Percentiles rank a stretch among this genome's conserved stretches.
Conservation (phyloP, 2,888 invertebrate genomes). For the Leptopterna dolabrata region DNA sequence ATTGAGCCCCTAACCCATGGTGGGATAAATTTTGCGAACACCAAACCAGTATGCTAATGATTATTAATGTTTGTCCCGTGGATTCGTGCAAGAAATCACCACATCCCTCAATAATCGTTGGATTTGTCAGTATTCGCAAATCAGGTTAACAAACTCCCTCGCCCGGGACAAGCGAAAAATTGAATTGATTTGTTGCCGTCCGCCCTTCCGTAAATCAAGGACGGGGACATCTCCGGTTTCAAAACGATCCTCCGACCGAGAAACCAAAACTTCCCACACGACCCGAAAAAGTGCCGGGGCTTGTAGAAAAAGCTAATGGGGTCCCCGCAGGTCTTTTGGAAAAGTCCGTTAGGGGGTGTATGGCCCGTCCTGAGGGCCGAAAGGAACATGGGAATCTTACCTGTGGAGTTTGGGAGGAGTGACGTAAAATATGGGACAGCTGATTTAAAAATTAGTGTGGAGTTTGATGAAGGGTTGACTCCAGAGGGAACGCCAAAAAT, state of each 20-base stretch:
- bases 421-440: slow-evolving; percentile 39
- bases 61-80: no score
- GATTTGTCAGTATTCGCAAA: background rate
- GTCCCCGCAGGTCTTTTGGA: no score
- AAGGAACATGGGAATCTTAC: background rate
- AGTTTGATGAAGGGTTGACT: background rate
- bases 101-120: no score
- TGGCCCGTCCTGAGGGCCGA: background rate
- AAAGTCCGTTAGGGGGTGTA: slow-evolving; percentile 12
- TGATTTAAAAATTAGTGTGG: background rate
- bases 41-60: no score
- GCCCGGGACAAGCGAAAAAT: background rate
- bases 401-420: background rate
- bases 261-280: background rate
- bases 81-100: no score
- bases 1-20: no score
- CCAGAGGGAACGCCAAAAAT: no score
- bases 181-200: slow-evolving; percentile 11
- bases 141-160: background rate
- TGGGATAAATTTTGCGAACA: no score
- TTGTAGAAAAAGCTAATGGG: slow-evolving; percentile 2
- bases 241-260: background rate
- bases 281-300: background rate
- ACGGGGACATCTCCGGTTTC: background rate
- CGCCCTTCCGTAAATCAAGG: background rate